Evolutionary conservation across 2,113 vertebrate genomes (phyloP).

Genomic region (Zapus hudsonius): DNA sequence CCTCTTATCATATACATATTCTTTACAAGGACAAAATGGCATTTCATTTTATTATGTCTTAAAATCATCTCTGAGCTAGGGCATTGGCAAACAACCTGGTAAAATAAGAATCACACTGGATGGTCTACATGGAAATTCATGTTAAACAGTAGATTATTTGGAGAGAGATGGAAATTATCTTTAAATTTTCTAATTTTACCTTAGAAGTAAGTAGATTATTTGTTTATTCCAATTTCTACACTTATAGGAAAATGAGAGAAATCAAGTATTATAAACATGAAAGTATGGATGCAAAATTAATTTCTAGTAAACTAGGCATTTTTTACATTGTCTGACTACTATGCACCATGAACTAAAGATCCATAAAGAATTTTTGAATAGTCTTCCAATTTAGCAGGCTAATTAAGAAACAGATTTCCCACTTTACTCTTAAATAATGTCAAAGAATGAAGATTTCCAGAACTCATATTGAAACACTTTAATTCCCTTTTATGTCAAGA

Average conservation of each 20-base stretch:
- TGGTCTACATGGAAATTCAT: slow-evolving; percentile 23
- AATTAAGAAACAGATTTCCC: slow-evolving; percentile 14
- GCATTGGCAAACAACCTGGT: slow-evolving; percentile 24
- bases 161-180: slow-evolving; percentile 1
- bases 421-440: slow-evolving; percentile 60
- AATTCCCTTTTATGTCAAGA: slow-evolving; percentile 44
- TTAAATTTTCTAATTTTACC: not conserved
- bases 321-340: not conserved
- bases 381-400: slow-evolving; percentile 16
- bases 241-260: not conserved
- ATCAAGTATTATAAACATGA: not conserved
- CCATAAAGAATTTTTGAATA: not conserved
- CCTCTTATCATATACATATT: not conserved
- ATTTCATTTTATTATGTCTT: slow-evolving; percentile 35
- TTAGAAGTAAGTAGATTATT: slow-evolving; percentile 23
- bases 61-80: not conserved
- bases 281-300: not conserved
- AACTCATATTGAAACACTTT: slow-evolving; percentile 47
- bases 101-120: not conserved
- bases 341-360: not conserved
- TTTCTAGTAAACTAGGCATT: not conserved
- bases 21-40: not conserved
- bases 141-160: not conserved
- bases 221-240: not conserved
- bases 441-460: slow-evolving; percentile 24